phyloP scores from a whole-genome alignment of 1,140 invertebrate genomes.

The Euwallacea fornicatus region DNA sequence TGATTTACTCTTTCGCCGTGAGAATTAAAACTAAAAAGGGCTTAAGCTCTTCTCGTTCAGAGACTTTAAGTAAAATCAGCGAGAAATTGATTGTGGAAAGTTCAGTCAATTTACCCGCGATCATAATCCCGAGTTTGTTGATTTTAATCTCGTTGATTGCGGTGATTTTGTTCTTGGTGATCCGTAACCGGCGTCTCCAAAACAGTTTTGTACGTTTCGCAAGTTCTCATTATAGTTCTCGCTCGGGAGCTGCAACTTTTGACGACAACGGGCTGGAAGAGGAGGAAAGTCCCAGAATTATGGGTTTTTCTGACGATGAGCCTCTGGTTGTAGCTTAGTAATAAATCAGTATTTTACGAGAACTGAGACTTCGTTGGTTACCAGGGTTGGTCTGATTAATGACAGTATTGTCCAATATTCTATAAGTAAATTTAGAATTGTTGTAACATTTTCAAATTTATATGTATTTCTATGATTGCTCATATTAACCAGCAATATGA shows the following conservation, averaged over 20 bases:
- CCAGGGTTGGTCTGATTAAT: constrained; percentile 14
- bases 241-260: constrained; percentile 83
- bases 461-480: constrained; percentile 13
- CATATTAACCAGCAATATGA: neutral
- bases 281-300: constrained; percentile 81
- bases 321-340: constrained; percentile 83
- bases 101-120: constrained; percentile 31
- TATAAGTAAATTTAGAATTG: constrained; percentile 32
- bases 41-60: constrained; percentile 66
- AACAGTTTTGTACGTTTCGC: constrained; percentile 79
- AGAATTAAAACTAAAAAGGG: constrained; percentile 64
- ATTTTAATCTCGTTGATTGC: constrained; percentile 58
- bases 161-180: constrained; percentile 62
- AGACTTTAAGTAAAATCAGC: constrained; percentile 46
- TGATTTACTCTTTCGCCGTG: constrained; percentile 67
- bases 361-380: constrained; percentile 33
- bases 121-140: constrained; percentile 46
- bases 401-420: constrained; percentile 40
- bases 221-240: constrained; percentile 83
- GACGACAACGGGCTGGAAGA: constrained; percentile 73
- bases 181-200: constrained; percentile 74
- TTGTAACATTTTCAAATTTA: constrained; percentile 14
- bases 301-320: constrained; percentile 91
- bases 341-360: neutral
- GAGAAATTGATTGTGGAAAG: constrained; percentile 28